Conservation (phyloP, 2,113 vertebrate genomes). For the Clinocottus analis region DNA sequence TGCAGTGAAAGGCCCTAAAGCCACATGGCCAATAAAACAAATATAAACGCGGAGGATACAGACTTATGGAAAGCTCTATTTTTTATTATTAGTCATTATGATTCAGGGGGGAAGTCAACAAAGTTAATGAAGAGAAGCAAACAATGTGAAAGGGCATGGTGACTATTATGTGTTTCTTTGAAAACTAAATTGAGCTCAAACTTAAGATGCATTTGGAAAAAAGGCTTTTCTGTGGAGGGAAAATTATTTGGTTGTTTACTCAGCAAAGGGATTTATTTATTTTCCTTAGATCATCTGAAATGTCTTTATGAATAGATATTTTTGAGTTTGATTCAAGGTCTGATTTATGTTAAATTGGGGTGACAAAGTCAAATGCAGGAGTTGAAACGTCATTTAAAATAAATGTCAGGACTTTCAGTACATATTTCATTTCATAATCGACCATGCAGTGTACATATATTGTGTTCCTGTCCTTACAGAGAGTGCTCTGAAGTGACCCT, state of each 20-base stretch:
- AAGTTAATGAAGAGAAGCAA: constrained; percentile 32
- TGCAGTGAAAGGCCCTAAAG: constrained; percentile 22
- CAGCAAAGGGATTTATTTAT: constrained; percentile 30
- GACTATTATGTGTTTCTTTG: constrained; percentile 22
- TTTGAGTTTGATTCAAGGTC: constrained; percentile 33
- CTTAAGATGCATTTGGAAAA: constrained; percentile 13
- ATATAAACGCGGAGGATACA: constrained; percentile 32
- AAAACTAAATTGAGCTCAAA: constrained; percentile 33
- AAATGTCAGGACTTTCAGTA: constrained; percentile 34
- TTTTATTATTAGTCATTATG: constrained; percentile 27
- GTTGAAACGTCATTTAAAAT: constrained; percentile 43
- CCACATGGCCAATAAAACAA: constrained; percentile 16
- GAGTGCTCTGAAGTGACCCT: constrained; percentile 31
- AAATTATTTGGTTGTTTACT: constrained; percentile 19
- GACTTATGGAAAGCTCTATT: constrained; percentile 21
- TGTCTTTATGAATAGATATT: constrained; percentile 18
- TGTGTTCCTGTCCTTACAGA: constrained; percentile 19
- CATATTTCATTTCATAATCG: constrained; percentile 13
- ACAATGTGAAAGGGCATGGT: constrained; percentile 25
- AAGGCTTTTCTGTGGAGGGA: not conserved
- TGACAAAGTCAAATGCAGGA: constrained; percentile 52
- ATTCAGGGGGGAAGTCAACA: constrained; percentile 31
- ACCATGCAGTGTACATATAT: constrained; percentile 4
- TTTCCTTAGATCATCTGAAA: constrained; percentile 28
- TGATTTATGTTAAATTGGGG: constrained; percentile 38